Evolutionary conservation across 2,113 vertebrate genomes (phyloP).

Genomic region (Alligator mississippiensis): DNA sequence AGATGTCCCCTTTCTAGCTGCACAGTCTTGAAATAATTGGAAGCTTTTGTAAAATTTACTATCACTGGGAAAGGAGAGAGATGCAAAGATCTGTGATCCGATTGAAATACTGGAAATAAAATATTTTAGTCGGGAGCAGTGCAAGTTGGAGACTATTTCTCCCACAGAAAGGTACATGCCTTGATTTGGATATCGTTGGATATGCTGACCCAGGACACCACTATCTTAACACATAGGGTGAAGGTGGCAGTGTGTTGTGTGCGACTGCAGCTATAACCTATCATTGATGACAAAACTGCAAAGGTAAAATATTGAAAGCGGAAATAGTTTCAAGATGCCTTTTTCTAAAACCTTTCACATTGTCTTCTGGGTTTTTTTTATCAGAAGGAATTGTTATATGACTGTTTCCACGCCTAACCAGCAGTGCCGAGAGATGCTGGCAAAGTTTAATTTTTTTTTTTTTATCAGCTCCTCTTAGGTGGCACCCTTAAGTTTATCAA

Average conservation of each 20-base stretch:
- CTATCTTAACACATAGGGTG: background rate
- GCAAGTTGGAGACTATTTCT: background rate
- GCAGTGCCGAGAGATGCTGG: conserved; percentile 33
- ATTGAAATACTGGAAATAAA: background rate
- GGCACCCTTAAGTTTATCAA: conserved; percentile 69
- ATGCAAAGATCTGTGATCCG: background rate
- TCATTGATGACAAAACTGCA: too few relatives aligned
- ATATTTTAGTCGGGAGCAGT: background rate
- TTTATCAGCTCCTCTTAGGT: conserved; percentile 62
- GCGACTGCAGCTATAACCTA: too few relatives aligned
- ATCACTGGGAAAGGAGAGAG: background rate
- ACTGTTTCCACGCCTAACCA: background rate
- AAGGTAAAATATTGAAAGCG: background rate
- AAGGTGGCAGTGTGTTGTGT: background rate
- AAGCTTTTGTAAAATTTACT: conserved; percentile 54
- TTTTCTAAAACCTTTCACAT: background rate
- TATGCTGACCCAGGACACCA: background rate
- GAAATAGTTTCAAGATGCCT: background rate
- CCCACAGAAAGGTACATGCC: background rate
- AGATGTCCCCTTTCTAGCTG: conserved; percentile 34
- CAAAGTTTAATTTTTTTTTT: conserved; percentile 38
- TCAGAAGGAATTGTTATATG: background rate
- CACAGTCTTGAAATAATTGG: conserved; percentile 69
- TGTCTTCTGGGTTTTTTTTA: conserved; percentile 15
- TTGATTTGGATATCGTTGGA: background rate